Evolutionary conservation across 2,888 invertebrate species (phyloP).

Genomic region (Therioaphis trifolii): DNA sequence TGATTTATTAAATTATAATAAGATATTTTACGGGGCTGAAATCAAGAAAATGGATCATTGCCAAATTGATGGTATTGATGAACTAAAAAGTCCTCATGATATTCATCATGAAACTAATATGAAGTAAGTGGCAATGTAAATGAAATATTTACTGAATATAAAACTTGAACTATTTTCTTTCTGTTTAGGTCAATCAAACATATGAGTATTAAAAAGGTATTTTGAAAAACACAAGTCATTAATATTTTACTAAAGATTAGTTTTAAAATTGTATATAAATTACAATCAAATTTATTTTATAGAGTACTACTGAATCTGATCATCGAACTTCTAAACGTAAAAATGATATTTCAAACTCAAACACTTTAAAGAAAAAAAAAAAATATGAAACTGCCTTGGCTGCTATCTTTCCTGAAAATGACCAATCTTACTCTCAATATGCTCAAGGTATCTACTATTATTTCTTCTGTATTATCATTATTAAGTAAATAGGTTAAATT

Average conservation of each 20-base stretch:
- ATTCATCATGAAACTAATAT: slow-evolving; percentile 46
- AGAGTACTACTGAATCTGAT: slow-evolving; percentile 51
- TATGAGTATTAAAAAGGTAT: slow-evolving; percentile 54
- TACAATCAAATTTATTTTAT: slow-evolving; percentile 1
- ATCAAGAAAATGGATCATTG: slow-evolving; percentile 48
- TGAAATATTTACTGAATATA: background rate
- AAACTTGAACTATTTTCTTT: background rate
- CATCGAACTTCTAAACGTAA: slow-evolving; percentile 58
- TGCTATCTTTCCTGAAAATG: slow-evolving; percentile 62
- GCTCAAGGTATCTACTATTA: slow-evolving; percentile 53
- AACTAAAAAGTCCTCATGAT: slow-evolving; percentile 34
- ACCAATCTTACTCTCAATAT: slow-evolving; percentile 41
- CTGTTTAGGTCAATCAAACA: slow-evolving; percentile 51
- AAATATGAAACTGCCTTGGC: slow-evolving; percentile 60
- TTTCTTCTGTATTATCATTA: slow-evolving; percentile 6
- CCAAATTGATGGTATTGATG: slow-evolving; percentile 49
- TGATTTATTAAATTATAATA: too few relatives aligned
- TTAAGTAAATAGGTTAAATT: background rate
- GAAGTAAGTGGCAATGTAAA: slow-evolving; percentile 28
- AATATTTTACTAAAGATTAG: background rate
- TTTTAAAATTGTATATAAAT: background rate
- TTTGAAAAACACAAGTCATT: background rate
- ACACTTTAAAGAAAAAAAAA: slow-evolving; percentile 59
- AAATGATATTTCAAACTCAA: slow-evolving; percentile 43
- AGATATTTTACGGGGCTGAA: background rate